A percentile compares a stretch with the other conserved stretches of the same genome.
These are phyloP conservation scores for Lasiurus cinereus DNA, from an alignment of 2,113 vertebrate species.

Conservation along the genomic window DNA sequence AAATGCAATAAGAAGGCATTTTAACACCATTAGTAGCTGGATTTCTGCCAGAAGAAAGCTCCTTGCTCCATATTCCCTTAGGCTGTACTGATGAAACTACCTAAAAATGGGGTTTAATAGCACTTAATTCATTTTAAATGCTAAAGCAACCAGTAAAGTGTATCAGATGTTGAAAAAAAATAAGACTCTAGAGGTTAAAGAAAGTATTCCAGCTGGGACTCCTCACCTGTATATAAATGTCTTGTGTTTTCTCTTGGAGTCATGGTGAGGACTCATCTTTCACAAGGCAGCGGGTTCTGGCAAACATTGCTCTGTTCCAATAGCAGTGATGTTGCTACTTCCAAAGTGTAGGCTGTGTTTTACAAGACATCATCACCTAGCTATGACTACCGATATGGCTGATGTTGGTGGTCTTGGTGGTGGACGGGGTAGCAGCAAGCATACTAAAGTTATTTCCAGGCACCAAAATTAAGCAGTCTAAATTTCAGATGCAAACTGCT, in stretches of 20 bases:
- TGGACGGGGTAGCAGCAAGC: neutral
- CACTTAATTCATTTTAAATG: slow-evolving; percentile 86
- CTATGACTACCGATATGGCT: neutral
- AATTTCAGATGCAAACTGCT: slow-evolving; percentile 84
- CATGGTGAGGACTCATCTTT: neutral
- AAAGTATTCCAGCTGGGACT: neutral
- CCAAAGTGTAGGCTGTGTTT: neutral
- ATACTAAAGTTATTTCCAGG: slow-evolving; percentile 63
- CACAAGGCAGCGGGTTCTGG: neutral
- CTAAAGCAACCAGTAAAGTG: slow-evolving; percentile 72
- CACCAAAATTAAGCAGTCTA: slow-evolving; percentile 82
- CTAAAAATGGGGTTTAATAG: slow-evolving; percentile 82
- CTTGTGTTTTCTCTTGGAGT: neutral
- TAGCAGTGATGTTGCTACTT: neutral
- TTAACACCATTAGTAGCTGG: slow-evolving; percentile 87
- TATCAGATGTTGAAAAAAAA: slow-evolving; percentile 75
- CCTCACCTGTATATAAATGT: neutral
- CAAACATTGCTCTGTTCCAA: neutral
- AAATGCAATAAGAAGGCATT: slow-evolving; percentile 86
- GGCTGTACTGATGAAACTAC: slow-evolving; percentile 83
- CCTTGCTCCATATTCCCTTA: slow-evolving; percentile 84
- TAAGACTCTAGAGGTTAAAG: slow-evolving; percentile 75
- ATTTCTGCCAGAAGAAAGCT: slow-evolving; percentile 86
- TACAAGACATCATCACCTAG: neutral
- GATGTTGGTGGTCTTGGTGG: neutral